Evolutionary conservation across 2,888 invertebrate species (phyloP).

Genomic region (Aleiodes alternator): DNA sequence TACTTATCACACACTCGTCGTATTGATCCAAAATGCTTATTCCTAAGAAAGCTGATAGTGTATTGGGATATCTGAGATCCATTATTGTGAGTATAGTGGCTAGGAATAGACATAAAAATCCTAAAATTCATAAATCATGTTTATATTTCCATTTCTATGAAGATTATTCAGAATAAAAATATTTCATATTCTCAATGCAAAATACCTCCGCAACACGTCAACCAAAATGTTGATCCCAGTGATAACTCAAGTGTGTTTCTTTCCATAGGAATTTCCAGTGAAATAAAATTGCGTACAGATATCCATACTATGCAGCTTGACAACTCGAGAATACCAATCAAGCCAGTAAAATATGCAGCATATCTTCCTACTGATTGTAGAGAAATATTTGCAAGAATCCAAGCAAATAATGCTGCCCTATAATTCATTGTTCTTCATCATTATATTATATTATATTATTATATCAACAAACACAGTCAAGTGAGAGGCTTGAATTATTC

Average conservation of each 20-base stretch:
- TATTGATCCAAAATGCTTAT: slow-evolving; percentile 77
- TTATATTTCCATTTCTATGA: background rate
- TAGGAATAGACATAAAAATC: slow-evolving; percentile 75
- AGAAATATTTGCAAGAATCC: slow-evolving; percentile 78
- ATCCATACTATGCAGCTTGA: slow-evolving; percentile 77
- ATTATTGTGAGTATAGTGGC: slow-evolving; percentile 74
- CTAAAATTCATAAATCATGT: slow-evolving; percentile 62
- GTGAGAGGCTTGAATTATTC: too few relatives aligned
- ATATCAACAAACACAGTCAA: too few relatives aligned
- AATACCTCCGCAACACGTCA: slow-evolving; percentile 76
- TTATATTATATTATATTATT: background rate
- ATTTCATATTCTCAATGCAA: background rate
- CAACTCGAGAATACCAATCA: slow-evolving; percentile 77
- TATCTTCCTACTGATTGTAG: slow-evolving; percentile 77
- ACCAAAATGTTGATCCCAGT: slow-evolving; percentile 77
- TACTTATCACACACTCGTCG: slow-evolving; percentile 76
- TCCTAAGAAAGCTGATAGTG: slow-evolving; percentile 76
- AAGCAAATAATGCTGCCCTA: slow-evolving; percentile 76
- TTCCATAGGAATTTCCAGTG: slow-evolving; percentile 77
- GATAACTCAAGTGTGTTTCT: slow-evolving; percentile 72
- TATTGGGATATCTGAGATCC: slow-evolving; percentile 75
- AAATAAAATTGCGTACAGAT: slow-evolving; percentile 76
- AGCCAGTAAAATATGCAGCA: slow-evolving; percentile 76
- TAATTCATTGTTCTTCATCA: slow-evolving; percentile 65
- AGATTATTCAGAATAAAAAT: too few relatives aligned